Base-by-base conservation (phyloP, 2,113 vertebrate species). In the Triplophysa rosa region DNA sequence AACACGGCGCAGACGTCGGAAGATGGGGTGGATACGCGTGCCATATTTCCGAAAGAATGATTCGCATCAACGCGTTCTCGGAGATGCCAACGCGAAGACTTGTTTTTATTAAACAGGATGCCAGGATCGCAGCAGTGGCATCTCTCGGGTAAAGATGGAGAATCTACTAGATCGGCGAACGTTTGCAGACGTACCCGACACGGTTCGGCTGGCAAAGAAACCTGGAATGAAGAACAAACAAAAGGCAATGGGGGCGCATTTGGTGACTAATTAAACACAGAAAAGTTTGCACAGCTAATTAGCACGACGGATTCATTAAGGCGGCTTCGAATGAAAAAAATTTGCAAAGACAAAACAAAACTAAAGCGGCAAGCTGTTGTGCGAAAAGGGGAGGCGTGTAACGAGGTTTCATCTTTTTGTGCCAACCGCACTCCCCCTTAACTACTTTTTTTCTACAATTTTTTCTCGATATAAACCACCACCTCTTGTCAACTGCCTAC, bases 91-190 rank as follows among this genome's bases (percentile, higher is more conserved):
- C 67, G 86, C 82, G 91, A 89, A 89, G 90, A 89, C 93, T 91
- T 86, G 90, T 86, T 54, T 87, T 87, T 78, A 86, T 87, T 88
- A 89, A 85, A 92, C 87, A 78, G 87, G 58, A 87, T 93, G 92
- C 94, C 94, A 93, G 90, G 76, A 61, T 86, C 79, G 84, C 76
- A 61, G 52, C 69, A 78, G 82, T 90, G 92, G 89, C 90, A 92
- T 91, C 85, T 91, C 88, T 86, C 82, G 85, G 29, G 56, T 70
- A 88, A 85, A 87, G 81, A 87, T 67, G 84, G 87, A 72, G 61
- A 88, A 83, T 79, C 83, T 56, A 70, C 62, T 21, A 66, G 85
- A 69, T 83, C 42, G 78, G 67, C 67, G 59, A 70, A 83, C 72
- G 67, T 83, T 52, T 17, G 49, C 14, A 77, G 21, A 78, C 86